These are phyloP conservation scores for Machimus rusticus DNA, from an alignment of 2,888 invertebrate species.

Conservation along the genomic window DNA sequence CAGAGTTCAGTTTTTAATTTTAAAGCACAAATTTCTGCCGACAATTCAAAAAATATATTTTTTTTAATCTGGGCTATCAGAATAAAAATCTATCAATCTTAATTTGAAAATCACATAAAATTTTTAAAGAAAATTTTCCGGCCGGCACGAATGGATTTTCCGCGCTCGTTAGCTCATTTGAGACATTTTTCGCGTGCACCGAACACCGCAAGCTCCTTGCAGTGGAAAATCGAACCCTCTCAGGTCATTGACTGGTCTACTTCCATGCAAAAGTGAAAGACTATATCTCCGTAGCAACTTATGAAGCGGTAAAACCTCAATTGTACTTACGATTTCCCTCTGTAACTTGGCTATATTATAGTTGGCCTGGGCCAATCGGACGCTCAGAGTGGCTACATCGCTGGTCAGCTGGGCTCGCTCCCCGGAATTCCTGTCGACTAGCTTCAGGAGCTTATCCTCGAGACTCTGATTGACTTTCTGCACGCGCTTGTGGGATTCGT, in stretches of 20 bases:
- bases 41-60: background rate
- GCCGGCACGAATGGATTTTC: background rate
- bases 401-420: constrained; percentile 87
- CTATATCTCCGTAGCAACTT: constrained; percentile 33
- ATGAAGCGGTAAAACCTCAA: background rate
- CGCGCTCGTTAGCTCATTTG: background rate
- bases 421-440: constrained; percentile 90
- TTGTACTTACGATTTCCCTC: constrained; percentile 79
- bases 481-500: constrained; percentile 91
- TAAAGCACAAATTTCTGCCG: background rate
- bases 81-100: background rate
- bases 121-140: background rate
- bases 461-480: constrained; percentile 94
- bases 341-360: constrained; percentile 82
- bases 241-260: constrained; percentile 30
- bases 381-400: constrained; percentile 85
- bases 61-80: background rate
- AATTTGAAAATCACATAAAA: background rate
- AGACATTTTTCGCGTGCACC: constrained; percentile 9
- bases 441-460: constrained; percentile 90
- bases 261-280: background rate
- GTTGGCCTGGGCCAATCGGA: constrained; percentile 84
- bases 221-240: constrained; percentile 2
- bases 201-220: background rate
- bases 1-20: background rate